Evolutionary conservation across 1,140 invertebrate genomes (phyloP).

Genomic region (Anastrepha ludens): DNA sequence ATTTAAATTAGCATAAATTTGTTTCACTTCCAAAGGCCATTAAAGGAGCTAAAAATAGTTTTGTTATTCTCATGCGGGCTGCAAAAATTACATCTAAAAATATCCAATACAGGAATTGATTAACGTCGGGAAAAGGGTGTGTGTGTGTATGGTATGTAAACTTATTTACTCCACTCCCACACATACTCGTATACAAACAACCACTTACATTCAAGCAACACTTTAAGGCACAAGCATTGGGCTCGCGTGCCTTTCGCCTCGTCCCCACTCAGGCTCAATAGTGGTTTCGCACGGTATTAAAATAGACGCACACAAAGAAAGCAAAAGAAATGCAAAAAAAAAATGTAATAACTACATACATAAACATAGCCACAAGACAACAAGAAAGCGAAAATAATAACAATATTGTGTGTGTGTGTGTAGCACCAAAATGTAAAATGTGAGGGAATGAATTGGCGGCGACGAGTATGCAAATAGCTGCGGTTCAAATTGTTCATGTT

Average conservation of each 20-base stretch:
- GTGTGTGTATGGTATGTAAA: constrained; percentile 10
- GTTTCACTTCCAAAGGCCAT: not conserved
- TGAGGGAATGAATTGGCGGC: not conserved
- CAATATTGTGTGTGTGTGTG: not conserved
- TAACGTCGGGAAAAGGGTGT: constrained; percentile 1
- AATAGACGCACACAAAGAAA: not conserved
- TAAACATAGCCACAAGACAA: not conserved
- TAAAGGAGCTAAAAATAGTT: not conserved
- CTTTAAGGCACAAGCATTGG: not conserved
- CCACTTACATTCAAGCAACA: not conserved
- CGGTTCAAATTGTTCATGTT: constrained; percentile 32
- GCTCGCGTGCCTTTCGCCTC: not conserved
- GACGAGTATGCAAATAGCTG: constrained; percentile 3
- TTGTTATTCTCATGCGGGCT: not conserved
- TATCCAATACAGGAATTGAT: not conserved
- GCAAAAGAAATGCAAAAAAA: constrained; percentile 20
- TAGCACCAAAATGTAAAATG: not conserved
- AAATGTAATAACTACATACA: not conserved
- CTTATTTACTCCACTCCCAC: not conserved
- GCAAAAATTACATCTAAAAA: not conserved
- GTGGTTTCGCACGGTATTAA: constrained; percentile 41
- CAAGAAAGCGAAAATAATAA: constrained; percentile 45
- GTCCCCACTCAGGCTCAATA: not conserved
- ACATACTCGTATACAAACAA: not conserved
- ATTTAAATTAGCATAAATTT: not conserved